Conservation (phyloP, 2,113 vertebrate genomes). For the Cyphomyrus plagiostoma region DNA sequence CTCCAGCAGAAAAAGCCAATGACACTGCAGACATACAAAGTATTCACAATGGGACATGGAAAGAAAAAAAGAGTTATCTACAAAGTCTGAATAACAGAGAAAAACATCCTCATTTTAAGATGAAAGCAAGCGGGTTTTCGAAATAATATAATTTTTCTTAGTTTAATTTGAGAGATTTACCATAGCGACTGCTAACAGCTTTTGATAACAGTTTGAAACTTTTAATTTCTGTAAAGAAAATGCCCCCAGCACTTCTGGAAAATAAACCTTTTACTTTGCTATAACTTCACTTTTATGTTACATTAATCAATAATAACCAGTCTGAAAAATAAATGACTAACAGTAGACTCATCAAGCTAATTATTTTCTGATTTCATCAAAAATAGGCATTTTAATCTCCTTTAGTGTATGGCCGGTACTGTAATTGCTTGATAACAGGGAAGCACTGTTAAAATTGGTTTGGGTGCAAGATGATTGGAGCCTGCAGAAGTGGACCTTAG, state of each 20-base stretch:
- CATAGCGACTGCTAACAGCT: neutral
- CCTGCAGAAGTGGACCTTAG: neutral
- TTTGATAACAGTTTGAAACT: too few species aligned
- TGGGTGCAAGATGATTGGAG: neutral
- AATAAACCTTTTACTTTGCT: neutral
- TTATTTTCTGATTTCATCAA: neutral
- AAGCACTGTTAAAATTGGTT: neutral
- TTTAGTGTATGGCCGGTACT: neutral
- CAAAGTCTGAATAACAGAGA: neutral
- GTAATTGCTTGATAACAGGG: neutral
- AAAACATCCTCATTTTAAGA: neutral
- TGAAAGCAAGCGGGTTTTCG: neutral
- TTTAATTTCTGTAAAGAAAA: neutral
- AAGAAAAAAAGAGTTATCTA: neutral
- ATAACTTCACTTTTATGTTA: neutral
- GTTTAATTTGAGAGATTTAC: neutral
- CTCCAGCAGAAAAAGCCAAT: neutral
- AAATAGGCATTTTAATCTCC: neutral
- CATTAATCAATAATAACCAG: neutral
- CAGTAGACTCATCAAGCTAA: neutral
- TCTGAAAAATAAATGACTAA: neutral
- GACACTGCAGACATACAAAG: neutral
- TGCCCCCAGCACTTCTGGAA: neutral
- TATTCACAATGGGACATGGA: neutral
- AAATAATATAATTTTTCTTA: neutral